Conservation (phyloP, 2,888 invertebrate species). For the Chironomus riparius region DNA sequence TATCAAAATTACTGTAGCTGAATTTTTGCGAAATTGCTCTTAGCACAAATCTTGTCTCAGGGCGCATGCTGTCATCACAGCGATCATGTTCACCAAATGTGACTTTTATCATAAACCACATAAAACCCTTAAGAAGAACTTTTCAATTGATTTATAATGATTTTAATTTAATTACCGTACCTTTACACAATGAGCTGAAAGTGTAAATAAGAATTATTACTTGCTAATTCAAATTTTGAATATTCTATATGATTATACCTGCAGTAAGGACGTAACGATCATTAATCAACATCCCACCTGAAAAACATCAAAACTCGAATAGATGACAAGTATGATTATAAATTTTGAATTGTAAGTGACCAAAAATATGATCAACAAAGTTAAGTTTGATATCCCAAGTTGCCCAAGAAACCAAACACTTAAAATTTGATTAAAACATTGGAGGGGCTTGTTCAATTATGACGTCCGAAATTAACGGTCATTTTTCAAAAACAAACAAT, state of each 20-base stretch:
- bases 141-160: constrained; percentile 37
- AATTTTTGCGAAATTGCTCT: constrained; percentile 71
- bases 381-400: no score
- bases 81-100: constrained; percentile 82
- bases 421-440: no score
- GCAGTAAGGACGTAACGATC: constrained; percentile 73
- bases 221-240: no score
- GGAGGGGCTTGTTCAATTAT: no score
- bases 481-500: no score
- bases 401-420: no score
- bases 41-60: constrained; percentile 70
- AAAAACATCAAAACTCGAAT: neutral
- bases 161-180: neutral
- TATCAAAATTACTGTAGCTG: constrained; percentile 76
- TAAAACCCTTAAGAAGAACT: constrained; percentile 50
- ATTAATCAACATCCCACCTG: constrained; percentile 77
- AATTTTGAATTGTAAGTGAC: no score
- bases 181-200: constrained; percentile 65
- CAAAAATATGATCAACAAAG: no score
- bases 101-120: constrained; percentile 89
- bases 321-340: neutral
- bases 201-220: neutral
- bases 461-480: no score
- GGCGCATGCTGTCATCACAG: constrained; percentile 60
- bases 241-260: no score